Conservation (phyloP, 2,113 vertebrate species). For the Cottus gobio region DNA sequence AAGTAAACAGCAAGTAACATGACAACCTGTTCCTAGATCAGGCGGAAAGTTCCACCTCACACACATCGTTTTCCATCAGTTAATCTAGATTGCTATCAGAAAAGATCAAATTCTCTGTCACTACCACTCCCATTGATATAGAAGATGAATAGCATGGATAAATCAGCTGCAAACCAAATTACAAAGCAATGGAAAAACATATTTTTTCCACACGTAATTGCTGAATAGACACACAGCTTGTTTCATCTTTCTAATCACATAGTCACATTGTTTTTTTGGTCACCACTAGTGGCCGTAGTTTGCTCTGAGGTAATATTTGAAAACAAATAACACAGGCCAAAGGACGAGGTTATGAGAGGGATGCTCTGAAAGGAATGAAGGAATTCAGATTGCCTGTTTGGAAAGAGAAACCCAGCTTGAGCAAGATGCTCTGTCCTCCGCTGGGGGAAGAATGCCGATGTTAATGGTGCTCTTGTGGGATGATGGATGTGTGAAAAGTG, state of each 20-base stretch:
- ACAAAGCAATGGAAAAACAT: neutral
- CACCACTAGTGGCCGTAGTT: slow-evolving; percentile 57
- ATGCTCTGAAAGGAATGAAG: slow-evolving; percentile 49
- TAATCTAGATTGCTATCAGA: slow-evolving; percentile 26
- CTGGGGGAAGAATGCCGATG: slow-evolving; percentile 40
- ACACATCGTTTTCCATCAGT: slow-evolving; percentile 39
- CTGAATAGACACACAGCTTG: slow-evolving; percentile 1
- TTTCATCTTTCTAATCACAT: slow-evolving; percentile 26
- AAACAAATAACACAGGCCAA: slow-evolving; percentile 20
- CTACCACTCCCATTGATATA: slow-evolving; percentile 6
- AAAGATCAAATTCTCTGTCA: slow-evolving; percentile 16
- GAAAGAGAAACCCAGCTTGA: slow-evolving; percentile 17
- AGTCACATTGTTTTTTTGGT: slow-evolving; percentile 19
- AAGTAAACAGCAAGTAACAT: slow-evolving; percentile 71
- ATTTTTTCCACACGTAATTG: neutral
- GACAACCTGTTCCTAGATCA: slow-evolving; percentile 52
- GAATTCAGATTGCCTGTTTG: slow-evolving; percentile 56
- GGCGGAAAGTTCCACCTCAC: slow-evolving; percentile 52
- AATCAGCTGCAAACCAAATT: slow-evolving; percentile 12
- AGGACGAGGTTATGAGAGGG: slow-evolving; percentile 33
- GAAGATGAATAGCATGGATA: slow-evolving; percentile 14
- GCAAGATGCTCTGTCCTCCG: slow-evolving; percentile 18
- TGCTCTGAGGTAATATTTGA: slow-evolving; percentile 9
- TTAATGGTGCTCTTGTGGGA: slow-evolving; percentile 52
- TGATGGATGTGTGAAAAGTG: slow-evolving; percentile 61